These are phyloP conservation scores for Todiramphus chloris DNA, from an alignment of 2,113 vertebrate species.

Conservation along the genomic window DNA sequence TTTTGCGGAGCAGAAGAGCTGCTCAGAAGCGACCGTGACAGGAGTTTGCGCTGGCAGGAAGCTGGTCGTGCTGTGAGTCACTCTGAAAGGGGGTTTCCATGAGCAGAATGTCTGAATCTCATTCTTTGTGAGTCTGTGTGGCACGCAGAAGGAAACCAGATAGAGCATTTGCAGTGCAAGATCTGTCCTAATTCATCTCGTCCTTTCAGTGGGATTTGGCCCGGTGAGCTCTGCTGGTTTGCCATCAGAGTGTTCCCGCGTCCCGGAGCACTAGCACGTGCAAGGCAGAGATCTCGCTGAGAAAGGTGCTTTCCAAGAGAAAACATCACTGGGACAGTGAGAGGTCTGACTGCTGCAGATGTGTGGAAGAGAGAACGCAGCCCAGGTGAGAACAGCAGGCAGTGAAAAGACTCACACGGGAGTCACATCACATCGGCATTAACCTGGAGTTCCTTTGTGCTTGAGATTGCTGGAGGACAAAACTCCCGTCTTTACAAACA, in stretches of 20 bases:
- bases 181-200: background rate
- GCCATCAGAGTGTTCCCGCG: background rate
- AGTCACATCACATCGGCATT: background rate
- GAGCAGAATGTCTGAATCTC: background rate
- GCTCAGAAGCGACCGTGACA: background rate
- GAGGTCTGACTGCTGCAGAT: background rate
- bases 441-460: background rate
- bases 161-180: too few species aligned
- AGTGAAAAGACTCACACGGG: background rate
- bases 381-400: background rate
- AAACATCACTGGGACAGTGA: background rate
- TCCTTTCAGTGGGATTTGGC: background rate
- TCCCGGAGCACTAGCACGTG: background rate
- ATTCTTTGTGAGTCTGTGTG: background rate
- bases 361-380: background rate
- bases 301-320: background rate
- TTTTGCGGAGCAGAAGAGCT: accelerated
- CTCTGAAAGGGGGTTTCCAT: background rate
- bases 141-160: background rate
- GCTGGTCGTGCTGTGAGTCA: background rate
- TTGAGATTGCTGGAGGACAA: background rate
- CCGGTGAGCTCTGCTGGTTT: background rate
- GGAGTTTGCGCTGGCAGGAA: background rate
- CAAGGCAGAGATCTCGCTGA: background rate
- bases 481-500: background rate